Percentiles rank a stretch among this genome's conserved stretches.
Conservation (phyloP, 2,888 invertebrate genomes). For the Aleiodes alternator region DNA sequence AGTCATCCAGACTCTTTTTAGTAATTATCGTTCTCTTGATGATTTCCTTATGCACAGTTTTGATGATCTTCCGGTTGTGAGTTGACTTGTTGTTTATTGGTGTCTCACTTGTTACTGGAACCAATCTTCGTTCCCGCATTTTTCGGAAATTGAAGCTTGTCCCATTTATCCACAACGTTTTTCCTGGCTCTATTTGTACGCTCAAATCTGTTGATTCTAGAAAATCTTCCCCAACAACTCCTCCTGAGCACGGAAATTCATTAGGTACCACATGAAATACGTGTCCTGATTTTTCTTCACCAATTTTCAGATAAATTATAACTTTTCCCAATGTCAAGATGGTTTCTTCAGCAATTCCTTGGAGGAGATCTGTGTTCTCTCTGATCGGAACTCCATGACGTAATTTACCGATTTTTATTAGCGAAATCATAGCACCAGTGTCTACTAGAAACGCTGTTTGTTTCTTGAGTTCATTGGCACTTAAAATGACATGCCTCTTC, state of each 20-base stretch:
- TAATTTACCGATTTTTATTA: conserved; percentile 1
- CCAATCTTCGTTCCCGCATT: too few relatives aligned
- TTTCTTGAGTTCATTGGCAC: not conserved
- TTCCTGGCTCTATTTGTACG: not conserved
- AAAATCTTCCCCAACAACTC: not conserved
- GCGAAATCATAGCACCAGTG: not conserved
- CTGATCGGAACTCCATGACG: too few relatives aligned
- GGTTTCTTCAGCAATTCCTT: too few relatives aligned
- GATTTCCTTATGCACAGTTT: too few relatives aligned
- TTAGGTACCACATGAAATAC: not conserved
- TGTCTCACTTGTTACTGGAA: too few relatives aligned
- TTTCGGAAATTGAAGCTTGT: too few relatives aligned
- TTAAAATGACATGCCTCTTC: not conserved
- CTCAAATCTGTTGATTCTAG: not conserved
- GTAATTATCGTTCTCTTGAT: too few relatives aligned
- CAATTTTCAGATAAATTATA: not conserved
- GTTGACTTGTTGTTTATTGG: too few relatives aligned
- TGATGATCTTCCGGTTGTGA: too few relatives aligned
- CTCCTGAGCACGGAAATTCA: not conserved
- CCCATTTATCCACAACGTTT: not conserved
- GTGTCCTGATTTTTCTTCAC: not conserved
- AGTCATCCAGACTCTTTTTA: too few relatives aligned
- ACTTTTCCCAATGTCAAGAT: not conserved
- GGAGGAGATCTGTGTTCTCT: too few relatives aligned
- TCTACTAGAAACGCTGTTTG: not conserved